A percentile compares a stretch with the other conserved stretches of the same genome.
These are phyloP conservation scores for Scaptomyza parva DNA, from an alignment of 2,888 invertebrate genomes.

Conservation along the genomic window DNA sequence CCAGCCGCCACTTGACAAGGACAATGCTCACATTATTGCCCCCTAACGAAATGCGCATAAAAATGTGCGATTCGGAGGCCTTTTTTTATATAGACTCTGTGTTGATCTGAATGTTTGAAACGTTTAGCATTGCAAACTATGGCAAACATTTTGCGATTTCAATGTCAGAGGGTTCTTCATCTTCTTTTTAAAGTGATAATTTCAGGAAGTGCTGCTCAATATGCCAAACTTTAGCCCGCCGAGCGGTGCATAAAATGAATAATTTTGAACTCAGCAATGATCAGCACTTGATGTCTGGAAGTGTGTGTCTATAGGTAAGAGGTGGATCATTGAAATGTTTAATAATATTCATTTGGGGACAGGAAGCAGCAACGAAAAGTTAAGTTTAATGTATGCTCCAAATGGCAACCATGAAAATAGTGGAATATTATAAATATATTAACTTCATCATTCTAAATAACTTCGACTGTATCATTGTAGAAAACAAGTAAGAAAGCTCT, in stretches of 20 bases:
- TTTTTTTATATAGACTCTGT: slow-evolving; percentile 22
- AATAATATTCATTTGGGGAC: slow-evolving; percentile 46
- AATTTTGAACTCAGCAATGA: slow-evolving; percentile 55
- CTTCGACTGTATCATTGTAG: slow-evolving; percentile 24
- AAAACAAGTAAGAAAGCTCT: too few species aligned
- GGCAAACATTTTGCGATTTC: slow-evolving; percentile 66
- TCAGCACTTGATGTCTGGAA: slow-evolving; percentile 43
- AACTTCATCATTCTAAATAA: slow-evolving; percentile 23
- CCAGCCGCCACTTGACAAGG: slow-evolving; percentile 69
- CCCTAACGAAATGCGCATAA: slow-evolving; percentile 68
- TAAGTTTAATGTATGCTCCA: slow-evolving; percentile 58
- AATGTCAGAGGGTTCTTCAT: slow-evolving; percentile 59
- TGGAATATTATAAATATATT: slow-evolving; percentile 54
- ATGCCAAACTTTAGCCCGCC: slow-evolving; percentile 37
- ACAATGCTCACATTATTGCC: slow-evolving; percentile 44
- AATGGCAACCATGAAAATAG: slow-evolving; percentile 36
- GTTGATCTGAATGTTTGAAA: slow-evolving; percentile 42
- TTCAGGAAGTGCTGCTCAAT: slow-evolving; percentile 58
- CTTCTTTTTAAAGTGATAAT: slow-evolving; percentile 15
- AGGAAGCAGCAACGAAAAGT: slow-evolving; percentile 47
- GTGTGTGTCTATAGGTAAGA: neutral
- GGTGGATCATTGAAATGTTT: slow-evolving; percentile 41
- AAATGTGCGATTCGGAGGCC: slow-evolving; percentile 38
- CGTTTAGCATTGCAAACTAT: slow-evolving; percentile 70
- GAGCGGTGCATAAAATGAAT: slow-evolving; percentile 65